Evolutionary conservation across 2,888 invertebrate species (phyloP), one percentile per base, ranked within the genome.

Genomic region (Eulithis prunata): DNA sequence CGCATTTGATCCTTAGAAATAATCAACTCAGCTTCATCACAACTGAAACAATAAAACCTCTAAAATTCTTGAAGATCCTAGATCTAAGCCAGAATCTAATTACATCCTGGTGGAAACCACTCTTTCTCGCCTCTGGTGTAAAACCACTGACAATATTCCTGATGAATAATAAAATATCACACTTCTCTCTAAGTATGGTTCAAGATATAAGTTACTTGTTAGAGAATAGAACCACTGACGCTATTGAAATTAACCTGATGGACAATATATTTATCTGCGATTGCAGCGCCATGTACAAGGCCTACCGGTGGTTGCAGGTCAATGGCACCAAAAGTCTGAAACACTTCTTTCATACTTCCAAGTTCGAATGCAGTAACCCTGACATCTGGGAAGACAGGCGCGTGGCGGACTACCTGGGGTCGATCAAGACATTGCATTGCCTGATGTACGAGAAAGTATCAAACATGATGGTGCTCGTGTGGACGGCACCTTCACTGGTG

Each of bases 241-340:
- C 81, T 2, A 73, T 87, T 1, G 78, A 84, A 54, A 83, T 95
- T 32, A 88, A 94, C 66, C 69, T 95, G 5, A 87, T 88, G 78
- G 84, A 91, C 41, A 95, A 95, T 78, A 88, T 94, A 2, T 94
- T 94, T 69, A 84, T 88, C 28, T 95, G 95, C 72, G 94, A 94
- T 68, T 95, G 95, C 68, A 83, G 75, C 47, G 82, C 88, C 0
- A 91, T 93, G 88, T 88, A 88, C 72, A 81, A 82, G 54, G 86
- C 91, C 0, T 90, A 87, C 46, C 82, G 83, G 45, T 93, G 93
- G 92, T 66, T 91, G 10, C 85, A 89, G 77, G 81, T 80, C 2
- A 91, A 93, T 36, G 88, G 90, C 0, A 83, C 89, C 0, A 70
- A 67, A 1, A 76, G 76, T 0, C 66, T 92, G n/a, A 87, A 84